A percentile compares a stretch with the other conserved stretches of the same genome.
phyloP scores from a whole-genome alignment of 2,113 vertebrate genomes.

The Dicaeum eximium region DNA sequence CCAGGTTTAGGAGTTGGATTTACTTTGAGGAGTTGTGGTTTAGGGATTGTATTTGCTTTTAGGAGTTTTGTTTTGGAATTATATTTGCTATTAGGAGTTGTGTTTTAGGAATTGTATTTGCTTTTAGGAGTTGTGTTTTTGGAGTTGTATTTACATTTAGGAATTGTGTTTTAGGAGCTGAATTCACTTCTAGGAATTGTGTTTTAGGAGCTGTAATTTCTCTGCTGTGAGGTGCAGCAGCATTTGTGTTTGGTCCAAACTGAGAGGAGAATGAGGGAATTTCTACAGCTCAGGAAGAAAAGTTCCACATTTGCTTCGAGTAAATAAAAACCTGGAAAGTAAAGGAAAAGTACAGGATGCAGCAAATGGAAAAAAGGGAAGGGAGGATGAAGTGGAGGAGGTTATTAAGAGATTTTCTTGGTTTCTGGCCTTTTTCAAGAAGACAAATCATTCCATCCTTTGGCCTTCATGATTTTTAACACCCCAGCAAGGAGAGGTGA shows the following conservation, averaged over 20 bases:
- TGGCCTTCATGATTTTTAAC: neutral
- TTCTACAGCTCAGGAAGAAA: neutral
- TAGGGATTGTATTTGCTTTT: neutral
- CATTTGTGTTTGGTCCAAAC: neutral
- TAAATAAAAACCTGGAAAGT: neutral
- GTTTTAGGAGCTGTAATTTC: neutral
- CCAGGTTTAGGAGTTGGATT: neutral
- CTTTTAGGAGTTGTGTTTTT: neutral
- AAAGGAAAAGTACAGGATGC: neutral
- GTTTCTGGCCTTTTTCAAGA: neutral
- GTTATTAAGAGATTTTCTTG: neutral
- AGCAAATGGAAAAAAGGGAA: neutral
- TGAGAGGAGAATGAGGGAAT: neutral
- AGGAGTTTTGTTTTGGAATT: neutral
- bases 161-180: neutral
- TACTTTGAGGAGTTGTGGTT: neutral
- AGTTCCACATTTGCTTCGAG: accelerated
- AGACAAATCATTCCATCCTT: neutral
- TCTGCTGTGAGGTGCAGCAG: neutral
- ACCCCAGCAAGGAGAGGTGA: neutral
- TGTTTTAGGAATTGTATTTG: neutral
- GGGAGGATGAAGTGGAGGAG: neutral
- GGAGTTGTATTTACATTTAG: neutral
- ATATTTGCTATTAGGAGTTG: neutral
- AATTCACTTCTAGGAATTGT: neutral